Base-by-base conservation (phyloP, 2,113 vertebrate species). In the Mustela nigripes region DNA sequence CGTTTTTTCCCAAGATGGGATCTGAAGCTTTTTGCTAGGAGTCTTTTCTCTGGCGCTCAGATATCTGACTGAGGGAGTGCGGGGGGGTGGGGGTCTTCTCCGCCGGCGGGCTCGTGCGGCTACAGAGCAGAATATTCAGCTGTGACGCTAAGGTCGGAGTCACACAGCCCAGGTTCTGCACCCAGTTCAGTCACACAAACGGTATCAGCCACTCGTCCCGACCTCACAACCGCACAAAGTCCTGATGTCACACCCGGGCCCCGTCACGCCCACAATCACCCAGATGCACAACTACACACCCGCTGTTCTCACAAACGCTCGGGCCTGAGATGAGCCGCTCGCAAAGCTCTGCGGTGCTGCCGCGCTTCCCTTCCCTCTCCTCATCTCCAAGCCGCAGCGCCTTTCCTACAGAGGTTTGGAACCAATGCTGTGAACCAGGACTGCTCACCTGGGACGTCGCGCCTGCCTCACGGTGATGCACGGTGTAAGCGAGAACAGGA, bases 401-500 rank as follows among this genome's bases (percentile, higher is more conserved):
- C 82, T 74, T 62, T 28, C 58, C 26, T 21, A 53, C 21, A 19
- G 48, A 22, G 7, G 65, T 28, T 74, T 19, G 18, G 39, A 45
- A 42, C 96, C 60, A 12, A 58, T 4, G 22, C 33, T 36, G 63
- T 3, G 28, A 21, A 81, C n/a, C 50, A 33, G 63, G 12, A 22
- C 58, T 31, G 63, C 87, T 85, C 63, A 73, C 95, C 89, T 33
- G 12, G 7, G n/a, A 11, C 31, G 24, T 71, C 39, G 22, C 1
- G 16, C n/a, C 11, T 0, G 7, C 21, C 50, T 39, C 58, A 5
- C 60, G 7, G 11, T 0, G 67, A 63, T 1, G 53, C 16, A 26
- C 12, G 1, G 28, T 0, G 4, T 21, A 14, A 62, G 63, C 7
- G 7, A 16, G 8, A 1, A 14, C 0, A 1, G 63, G 0, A 15